Evolutionary conservation across 2,113 vertebrate genomes (phyloP).

Genomic region (Hucho hucho): DNA sequence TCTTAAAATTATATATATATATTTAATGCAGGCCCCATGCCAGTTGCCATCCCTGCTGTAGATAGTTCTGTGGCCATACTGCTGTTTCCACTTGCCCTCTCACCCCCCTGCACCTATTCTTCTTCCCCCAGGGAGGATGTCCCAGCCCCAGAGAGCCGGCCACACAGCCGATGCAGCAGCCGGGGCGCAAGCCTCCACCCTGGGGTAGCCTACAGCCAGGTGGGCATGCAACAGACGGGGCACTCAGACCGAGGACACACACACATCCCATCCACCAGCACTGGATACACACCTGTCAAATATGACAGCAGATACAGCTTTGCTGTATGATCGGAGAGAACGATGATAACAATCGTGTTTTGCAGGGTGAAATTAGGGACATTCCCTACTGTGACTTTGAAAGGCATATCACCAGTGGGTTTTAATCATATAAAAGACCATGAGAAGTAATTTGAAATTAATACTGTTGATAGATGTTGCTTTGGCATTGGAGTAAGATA

Average conservation of each 20-base stretch:
- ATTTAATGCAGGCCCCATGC: too few species aligned
- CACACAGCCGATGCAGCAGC: conserved; percentile 53
- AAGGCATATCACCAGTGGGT: too few species aligned
- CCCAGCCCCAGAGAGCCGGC: conserved; percentile 61
- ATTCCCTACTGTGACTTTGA: too few species aligned
- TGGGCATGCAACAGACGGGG: conserved; percentile 8
- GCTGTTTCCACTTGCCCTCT: background rate
- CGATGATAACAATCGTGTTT: too few species aligned
- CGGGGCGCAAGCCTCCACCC: conserved; percentile 38
- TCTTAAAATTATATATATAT: background rate
- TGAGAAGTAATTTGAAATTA: too few species aligned
- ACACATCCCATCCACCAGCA: conserved; percentile 27
- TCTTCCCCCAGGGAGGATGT: conserved; percentile 62
- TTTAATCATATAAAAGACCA: too few species aligned
- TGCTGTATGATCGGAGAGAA: conserved; percentile 44
- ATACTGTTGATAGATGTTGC: too few species aligned
- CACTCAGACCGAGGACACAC: conserved; percentile 4
- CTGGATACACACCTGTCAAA: conserved; percentile 28
- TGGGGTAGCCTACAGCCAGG: conserved; percentile 45
- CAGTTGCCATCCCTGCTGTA: background rate
- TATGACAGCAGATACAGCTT: conserved; percentile 49
- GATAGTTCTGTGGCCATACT: background rate
- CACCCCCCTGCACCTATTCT: too few species aligned
- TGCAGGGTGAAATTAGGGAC: too few species aligned
- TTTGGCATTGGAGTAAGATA: too few species aligned